Conservation (phyloP, 2,113 vertebrate species). For the Amia ocellicauda region DNA sequence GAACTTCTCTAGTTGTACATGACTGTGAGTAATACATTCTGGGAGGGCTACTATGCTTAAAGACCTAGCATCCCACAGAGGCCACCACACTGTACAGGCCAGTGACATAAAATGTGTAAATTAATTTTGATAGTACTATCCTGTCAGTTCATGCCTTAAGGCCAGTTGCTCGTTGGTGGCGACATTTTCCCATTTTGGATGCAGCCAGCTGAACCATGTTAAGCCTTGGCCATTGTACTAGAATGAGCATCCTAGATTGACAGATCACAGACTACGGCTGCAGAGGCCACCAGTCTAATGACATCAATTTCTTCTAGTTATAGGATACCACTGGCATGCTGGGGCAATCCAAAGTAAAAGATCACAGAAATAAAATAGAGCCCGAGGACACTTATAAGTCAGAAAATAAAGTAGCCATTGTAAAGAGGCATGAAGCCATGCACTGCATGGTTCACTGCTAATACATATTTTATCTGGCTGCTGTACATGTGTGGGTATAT, state of each 20-base stretch:
- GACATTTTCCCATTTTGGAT: slow-evolving; percentile 65
- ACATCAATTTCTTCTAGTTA: slow-evolving; percentile 64
- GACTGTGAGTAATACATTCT: slow-evolving; percentile 67
- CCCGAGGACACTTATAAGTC: not conserved
- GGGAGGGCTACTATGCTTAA: slow-evolving; percentile 64
- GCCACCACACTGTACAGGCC: slow-evolving; percentile 63
- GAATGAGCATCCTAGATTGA: slow-evolving; percentile 75
- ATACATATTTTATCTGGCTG: slow-evolving; percentile 20
- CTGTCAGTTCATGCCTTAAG: slow-evolving; percentile 81
- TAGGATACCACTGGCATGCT: slow-evolving; percentile 50
- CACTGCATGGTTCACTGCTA: not conserved
- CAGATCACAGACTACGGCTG: slow-evolving; percentile 69
- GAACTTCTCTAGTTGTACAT: slow-evolving; percentile 50
- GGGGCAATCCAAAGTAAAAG: slow-evolving; percentile 27
- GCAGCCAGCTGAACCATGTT: slow-evolving; percentile 87
- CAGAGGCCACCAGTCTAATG: slow-evolving; percentile 63
- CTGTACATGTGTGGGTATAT: slow-evolving; percentile 42
- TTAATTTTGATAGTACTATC: slow-evolving; percentile 85
- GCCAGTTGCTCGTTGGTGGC: slow-evolving; percentile 69
- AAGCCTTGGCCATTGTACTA: slow-evolving; percentile 66
- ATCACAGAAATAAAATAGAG: slow-evolving; percentile 1
- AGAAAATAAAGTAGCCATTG: not conserved
- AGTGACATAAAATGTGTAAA: slow-evolving; percentile 80
- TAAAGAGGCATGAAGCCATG: slow-evolving; percentile 10
- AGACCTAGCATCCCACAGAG: slow-evolving; percentile 65